Base-by-base conservation (phyloP, 2,797 vertebrate genomes). In the Chrysocyon brachyurus region DNA sequence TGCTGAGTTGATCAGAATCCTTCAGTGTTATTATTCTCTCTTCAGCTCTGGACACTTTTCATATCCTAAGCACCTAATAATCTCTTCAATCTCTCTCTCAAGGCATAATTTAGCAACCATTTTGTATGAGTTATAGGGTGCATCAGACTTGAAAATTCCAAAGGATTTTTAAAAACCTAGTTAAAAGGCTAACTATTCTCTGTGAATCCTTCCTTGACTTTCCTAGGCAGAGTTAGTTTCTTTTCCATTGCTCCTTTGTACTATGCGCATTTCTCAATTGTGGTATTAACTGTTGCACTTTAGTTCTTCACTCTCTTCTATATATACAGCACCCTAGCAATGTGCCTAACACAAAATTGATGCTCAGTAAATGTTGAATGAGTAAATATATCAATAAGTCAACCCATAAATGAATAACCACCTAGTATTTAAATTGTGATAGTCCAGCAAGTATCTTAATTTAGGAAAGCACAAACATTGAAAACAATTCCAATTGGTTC, bases 71-170 rank as follows among this genome's bases (percentile, higher is more conserved):
- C 4, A 21, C 16, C 19, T 91, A 75, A 85, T 66, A 61, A 59
- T 64, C 49, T 70, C 89, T 90, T 79, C 40, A 96, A 64, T 7
- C 68, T 84, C 6, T 57, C 6, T 52, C 57, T 90, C 12, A 68
- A 63, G n/a, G 28, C 56, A 54, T 12, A 72, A 90, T 78, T 68
- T 75, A n/a, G 9, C 87, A 78, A 87, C 28, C 26, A 70, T 12
- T 86, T 87, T 56, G 46, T 93, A 17, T 57, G 22, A 79, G 40
- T 36, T 21, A 63, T 75, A 59, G 49, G 36, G 66, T 16, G 36
- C 70, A 88, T 4, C 21, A 68, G 19, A 84, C 36, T 92, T 92
- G 33, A 89, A 96, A 94, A 94, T 36, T 33, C 8, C 10, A 40
- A 92, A 33, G 90, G 15, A 46, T 79, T 78, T 72, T 81, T 83